phyloP scores from a whole-genome alignment of 1,140 invertebrate species.

The Apis cerana region DNA sequence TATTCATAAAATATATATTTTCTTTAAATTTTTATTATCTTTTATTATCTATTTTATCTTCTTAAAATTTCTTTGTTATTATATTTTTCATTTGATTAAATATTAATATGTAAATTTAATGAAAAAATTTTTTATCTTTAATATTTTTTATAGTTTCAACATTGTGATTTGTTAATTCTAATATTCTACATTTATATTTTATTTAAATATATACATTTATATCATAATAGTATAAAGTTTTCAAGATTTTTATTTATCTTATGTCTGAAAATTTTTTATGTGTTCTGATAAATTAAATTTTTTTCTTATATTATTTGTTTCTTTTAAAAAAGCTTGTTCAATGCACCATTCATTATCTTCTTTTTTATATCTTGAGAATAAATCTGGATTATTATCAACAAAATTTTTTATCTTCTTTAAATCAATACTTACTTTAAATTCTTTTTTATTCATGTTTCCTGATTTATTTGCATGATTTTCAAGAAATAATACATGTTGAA shows the following conservation, averaged over 20 bases:
- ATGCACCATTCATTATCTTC: background rate
- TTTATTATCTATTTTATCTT: no score
- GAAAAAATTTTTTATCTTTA: background rate
- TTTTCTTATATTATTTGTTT: background rate
- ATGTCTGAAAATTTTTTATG: background rate
- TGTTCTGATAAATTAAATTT: background rate
- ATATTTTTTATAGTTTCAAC: slow-evolving; percentile 8
- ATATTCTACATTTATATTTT: background rate
- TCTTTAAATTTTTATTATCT: slow-evolving; percentile 3
- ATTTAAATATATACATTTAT: background rate
- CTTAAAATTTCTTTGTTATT: background rate
- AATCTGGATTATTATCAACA: slow-evolving; percentile 63
- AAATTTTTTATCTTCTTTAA: slow-evolving; percentile 71
- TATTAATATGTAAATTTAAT: background rate
- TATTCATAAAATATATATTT: slow-evolving; percentile 25
- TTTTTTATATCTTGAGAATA: slow-evolving; percentile 61
- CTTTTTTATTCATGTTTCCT: slow-evolving; percentile 3
- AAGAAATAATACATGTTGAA: background rate
- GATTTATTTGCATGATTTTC: slow-evolving; percentile 6
- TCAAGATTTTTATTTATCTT: background rate
- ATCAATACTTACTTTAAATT: slow-evolving; percentile 75
- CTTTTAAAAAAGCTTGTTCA: background rate
- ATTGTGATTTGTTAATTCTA: background rate
- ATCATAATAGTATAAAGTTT: background rate
- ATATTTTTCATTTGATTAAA: background rate